Evolutionary conservation across 2,888 invertebrate genomes (phyloP), one percentile per base, ranked within the genome.

Genomic region (Stenolophus ochropezus): DNA sequence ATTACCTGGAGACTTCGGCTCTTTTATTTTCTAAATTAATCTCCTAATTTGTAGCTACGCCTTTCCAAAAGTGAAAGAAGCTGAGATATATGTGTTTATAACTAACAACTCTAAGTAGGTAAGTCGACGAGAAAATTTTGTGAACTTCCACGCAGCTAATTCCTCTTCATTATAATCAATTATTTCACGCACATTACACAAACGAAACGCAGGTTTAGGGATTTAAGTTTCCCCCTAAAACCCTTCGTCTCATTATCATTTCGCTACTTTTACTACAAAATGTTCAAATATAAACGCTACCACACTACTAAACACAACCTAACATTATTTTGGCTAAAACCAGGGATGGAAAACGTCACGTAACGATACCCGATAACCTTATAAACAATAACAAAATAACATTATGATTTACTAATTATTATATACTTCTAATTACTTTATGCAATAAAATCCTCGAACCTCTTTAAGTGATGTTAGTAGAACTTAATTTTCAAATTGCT

Each of bases 141-240:
- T 61, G n/a, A 61, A 61, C 23, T 25, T 61, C 23, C 2, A n/a
- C 23, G 61, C 23, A 23, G 33, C 65, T 69, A 69, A 69, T 69
- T 33, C 65, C 33, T 69, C 65, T 69, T 69, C 65, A 69, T 69
- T 69, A 69, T 69, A 69, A 69, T 69, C 65, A 69, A 69, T 69
- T 69, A 69, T 33, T 69, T 69, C 27, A 69, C 65, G 65, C 65
- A 69, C 65, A 69, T 69, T 69, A 33, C 27, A 21, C 65, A 69
- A 69, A 33, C 23, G 65, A 18, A 69, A 69, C 65, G 65, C 65
- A 69, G 65, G 65, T 69, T 69, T 69, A 33, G 65, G 65, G 65
- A 69, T 69, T 69, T 69, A 69, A 69, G 65, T 69, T 69, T 61
- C 21, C n/a, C n/a, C 8, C 23, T 58, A 23, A 2, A 58, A n/a